phyloP scores from a whole-genome alignment of 2,888 invertebrate genomes.

The Phragmatobia fuliginosa region DNA sequence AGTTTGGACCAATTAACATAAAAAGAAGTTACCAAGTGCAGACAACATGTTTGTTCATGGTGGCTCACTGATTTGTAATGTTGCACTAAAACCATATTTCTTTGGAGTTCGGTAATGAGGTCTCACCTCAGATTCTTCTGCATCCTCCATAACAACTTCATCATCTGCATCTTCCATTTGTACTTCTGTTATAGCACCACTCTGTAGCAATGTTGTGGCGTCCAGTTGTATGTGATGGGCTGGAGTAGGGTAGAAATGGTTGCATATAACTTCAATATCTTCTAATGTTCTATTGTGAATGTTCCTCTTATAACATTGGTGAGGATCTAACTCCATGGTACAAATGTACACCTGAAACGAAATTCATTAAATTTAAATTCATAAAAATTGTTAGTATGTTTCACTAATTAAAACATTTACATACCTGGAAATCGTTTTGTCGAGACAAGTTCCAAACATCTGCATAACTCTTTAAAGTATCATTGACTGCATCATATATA shows the following conservation, averaged over 20 bases:
- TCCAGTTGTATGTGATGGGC: constrained; percentile 93
- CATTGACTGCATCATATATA: constrained; percentile 96
- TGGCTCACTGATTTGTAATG: background rate
- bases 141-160: constrained; percentile 74
- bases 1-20: background rate
- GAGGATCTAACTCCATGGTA: constrained; percentile 93
- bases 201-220: constrained; percentile 93
- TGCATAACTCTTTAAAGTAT: constrained; percentile 92
- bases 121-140: constrained; percentile 83
- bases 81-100: constrained; percentile 24
- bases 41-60: constrained; percentile 5
- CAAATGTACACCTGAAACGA: constrained; percentile 93
- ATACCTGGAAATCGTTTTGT: constrained; percentile 93
- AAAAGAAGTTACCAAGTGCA: background rate
- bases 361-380: background rate
- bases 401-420: constrained; percentile 23
- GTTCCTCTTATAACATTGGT: constrained; percentile 93
- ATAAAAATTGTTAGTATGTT: background rate
- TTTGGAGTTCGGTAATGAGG: constrained; percentile 38
- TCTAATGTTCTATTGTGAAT: constrained; percentile 92
- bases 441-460: constrained; percentile 96
- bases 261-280: constrained; percentile 91
- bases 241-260: constrained; percentile 93
- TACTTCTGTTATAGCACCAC: constrained; percentile 93
- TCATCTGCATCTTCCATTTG: constrained; percentile 92